phyloP scores from a whole-genome alignment of 2,797 vertebrate species.

The Huso huso region DNA sequence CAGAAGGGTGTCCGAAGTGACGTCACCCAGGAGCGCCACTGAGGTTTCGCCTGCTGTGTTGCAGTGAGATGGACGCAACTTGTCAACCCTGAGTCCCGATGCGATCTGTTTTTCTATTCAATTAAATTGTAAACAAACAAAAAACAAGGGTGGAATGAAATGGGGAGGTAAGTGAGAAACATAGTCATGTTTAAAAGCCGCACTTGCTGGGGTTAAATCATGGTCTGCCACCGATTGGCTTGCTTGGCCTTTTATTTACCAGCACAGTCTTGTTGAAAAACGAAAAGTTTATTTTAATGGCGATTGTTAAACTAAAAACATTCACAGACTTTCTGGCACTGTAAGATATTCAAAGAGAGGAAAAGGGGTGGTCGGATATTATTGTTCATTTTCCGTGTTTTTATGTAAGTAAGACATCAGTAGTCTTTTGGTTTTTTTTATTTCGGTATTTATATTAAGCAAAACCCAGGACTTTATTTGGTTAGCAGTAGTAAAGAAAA shows the following conservation, averaged over 20 bases:
- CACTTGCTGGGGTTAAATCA: constrained; percentile 31
- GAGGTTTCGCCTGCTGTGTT: too few species aligned
- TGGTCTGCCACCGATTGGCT: constrained; percentile 36
- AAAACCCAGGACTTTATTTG: too few species aligned
- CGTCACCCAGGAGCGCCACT: constrained; percentile 64
- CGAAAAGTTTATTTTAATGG: not conserved
- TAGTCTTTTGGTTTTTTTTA: not conserved
- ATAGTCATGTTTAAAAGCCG: constrained; percentile 10
- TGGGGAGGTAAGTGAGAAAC: constrained; percentile 49
- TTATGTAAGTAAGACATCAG: not conserved
- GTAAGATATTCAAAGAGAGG: too few species aligned
- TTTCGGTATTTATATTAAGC: too few species aligned
- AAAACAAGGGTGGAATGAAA: constrained; percentile 46
- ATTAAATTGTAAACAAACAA: constrained; percentile 30
- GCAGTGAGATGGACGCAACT: constrained; percentile 54
- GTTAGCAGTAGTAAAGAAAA: too few species aligned
- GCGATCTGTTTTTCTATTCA: constrained; percentile 36
- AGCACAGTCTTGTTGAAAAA: not conserved
- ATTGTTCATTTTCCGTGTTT: not conserved
- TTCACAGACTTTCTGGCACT: constrained; percentile 8
- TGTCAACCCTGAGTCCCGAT: constrained; percentile 57
- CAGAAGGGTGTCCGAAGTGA: constrained; percentile 28
- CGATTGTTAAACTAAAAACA: not conserved
- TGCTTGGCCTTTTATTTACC: constrained; percentile 16
- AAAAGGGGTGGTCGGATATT: too few species aligned